Percentiles rank a stretch among this genome's conserved stretches.
Evolutionary conservation across 2,113 vertebrate species (phyloP).

Genomic region (Eubucco bourcierii): DNA sequence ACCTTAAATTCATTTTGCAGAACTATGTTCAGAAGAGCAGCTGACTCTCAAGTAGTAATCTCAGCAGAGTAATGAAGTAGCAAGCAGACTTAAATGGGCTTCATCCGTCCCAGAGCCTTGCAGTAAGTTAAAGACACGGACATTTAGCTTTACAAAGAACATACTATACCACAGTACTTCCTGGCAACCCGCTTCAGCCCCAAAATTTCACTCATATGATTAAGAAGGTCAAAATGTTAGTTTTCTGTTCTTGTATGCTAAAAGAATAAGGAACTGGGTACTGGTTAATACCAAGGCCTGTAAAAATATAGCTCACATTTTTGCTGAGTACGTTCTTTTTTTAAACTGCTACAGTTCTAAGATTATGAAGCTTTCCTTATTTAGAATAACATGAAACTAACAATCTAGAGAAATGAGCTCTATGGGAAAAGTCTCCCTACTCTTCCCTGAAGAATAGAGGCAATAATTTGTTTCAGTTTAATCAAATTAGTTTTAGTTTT

Average conservation of each 20-base stretch:
- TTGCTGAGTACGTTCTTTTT: not conserved
- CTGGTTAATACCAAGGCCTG: not conserved
- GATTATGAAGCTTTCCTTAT: not conserved
- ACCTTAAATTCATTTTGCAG: not conserved
- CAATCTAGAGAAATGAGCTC: not conserved
- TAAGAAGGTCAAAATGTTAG: not conserved
- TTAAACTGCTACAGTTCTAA: not conserved
- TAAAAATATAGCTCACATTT: not conserved
- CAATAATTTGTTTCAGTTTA: constrained; percentile 13
- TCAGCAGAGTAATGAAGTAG: not conserved
- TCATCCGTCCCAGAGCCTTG: not conserved
- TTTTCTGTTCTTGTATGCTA: not conserved
- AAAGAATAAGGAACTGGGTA: constrained; percentile 27
- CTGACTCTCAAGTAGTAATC: not conserved
- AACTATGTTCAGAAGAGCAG: not conserved
- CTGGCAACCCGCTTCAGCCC: not conserved
- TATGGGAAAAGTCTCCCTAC: not conserved
- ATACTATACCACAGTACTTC: not conserved
- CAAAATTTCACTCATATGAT: constrained; percentile 24
- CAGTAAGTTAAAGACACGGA: not conserved
- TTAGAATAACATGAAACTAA: not conserved
- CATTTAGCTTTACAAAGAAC: not conserved
- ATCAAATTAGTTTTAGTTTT: not conserved
- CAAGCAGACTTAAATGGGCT: not conserved
- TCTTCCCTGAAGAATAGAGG: not conserved